Evolutionary conservation across 2,888 invertebrate species (phyloP).

Genomic region (Diaphora mendica): DNA sequence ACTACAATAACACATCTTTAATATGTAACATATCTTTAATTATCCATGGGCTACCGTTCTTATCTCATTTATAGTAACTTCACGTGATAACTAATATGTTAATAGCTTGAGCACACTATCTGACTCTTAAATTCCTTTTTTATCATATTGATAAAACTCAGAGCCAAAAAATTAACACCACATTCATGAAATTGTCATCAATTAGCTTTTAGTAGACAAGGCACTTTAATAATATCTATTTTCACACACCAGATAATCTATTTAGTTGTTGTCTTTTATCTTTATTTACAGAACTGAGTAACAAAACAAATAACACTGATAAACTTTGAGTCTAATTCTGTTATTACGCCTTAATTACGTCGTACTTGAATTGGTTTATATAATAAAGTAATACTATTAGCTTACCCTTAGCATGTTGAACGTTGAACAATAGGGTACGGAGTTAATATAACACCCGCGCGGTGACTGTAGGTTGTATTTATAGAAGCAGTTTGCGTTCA

Average conservation of each 20-base stretch:
- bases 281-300: neutral
- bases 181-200: neutral
- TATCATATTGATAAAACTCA: too few species aligned
- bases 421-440: constrained; percentile 65
- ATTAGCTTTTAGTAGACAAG: neutral
- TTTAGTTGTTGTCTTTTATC: neutral
- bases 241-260: neutral
- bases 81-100: neutral
- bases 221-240: neutral
- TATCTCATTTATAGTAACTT: too few species aligned
- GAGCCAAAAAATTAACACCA: neutral
- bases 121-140: too few species aligned
- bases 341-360: neutral
- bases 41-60: too few species aligned
- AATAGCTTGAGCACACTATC: neutral
- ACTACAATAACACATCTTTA: neutral
- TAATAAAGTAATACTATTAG: constrained; percentile 27
- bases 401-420: constrained; percentile 71
- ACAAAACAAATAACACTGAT: neutral
- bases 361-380: neutral
- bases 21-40: neutral
- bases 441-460: constrained; percentile 62
- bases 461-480: constrained; percentile 66
- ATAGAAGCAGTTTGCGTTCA: constrained; percentile 74
- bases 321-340: neutral